A percentile compares a stretch with the other conserved stretches of the same genome.
phyloP scores from a whole-genome alignment of 2,888 invertebrate species.

The Drosophila infuscata region DNA sequence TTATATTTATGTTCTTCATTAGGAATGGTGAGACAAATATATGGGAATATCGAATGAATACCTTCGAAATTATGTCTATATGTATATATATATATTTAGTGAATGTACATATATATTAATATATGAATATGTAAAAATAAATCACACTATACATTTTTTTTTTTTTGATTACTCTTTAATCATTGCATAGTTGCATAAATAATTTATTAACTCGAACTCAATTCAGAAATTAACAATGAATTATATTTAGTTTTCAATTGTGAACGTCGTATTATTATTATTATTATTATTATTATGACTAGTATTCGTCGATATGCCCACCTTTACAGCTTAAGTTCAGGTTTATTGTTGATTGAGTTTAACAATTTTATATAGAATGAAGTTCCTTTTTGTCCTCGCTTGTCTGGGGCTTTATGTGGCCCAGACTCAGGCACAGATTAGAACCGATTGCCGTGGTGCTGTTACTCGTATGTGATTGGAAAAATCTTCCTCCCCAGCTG shows the following conservation, averaged over 20 bases:
- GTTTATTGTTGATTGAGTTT: neutral
- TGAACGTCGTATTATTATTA: neutral
- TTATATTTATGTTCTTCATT: neutral
- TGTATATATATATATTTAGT: too few relatives aligned
- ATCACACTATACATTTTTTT: too few relatives aligned
- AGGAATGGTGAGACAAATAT: neutral
- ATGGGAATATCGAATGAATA: neutral
- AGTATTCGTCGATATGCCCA: neutral
- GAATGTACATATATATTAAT: neutral
- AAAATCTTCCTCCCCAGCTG: neutral
- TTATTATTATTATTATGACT: neutral
- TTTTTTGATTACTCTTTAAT: neutral
- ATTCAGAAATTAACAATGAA: neutral
- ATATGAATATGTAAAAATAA: neutral
- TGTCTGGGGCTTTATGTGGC: neutral
- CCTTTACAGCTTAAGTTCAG: neutral
- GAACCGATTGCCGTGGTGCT: neutral
- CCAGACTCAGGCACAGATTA: neutral
- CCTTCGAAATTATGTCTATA: neutral
- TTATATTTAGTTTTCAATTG: neutral
- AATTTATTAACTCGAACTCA: neutral
- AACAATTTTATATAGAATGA: neutral
- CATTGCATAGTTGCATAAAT: neutral
- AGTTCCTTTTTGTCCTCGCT: neutral
- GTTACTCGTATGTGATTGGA: neutral